These are phyloP conservation scores for Drosophila longiperda DNA, from an alignment of 2,888 invertebrate species.

Conservation along the genomic window DNA sequence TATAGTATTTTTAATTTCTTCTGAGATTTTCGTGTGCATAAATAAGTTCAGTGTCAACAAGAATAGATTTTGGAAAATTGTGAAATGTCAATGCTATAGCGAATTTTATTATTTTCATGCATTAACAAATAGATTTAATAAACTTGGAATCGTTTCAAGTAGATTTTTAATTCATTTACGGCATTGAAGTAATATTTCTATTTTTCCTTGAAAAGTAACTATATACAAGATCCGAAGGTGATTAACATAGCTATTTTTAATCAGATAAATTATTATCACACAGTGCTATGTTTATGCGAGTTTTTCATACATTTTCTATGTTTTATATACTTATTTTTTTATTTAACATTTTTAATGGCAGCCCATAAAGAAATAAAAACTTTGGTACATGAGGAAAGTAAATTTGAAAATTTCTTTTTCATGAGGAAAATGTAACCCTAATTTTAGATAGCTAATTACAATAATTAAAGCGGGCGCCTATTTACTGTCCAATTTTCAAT, in stretches of 20 bases:
- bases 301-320: constrained; percentile 21
- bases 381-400: constrained; percentile 10
- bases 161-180: constrained; percentile 40
- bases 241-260: constrained; percentile 50
- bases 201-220: constrained; percentile 26
- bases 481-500: constrained; percentile 32
- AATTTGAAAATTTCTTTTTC: neutral
- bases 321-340: constrained; percentile 22
- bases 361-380: constrained; percentile 29
- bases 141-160: constrained; percentile 34
- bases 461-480: constrained; percentile 10
- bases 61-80: constrained; percentile 57
- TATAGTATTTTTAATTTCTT: constrained; percentile 3
- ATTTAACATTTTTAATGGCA: constrained; percentile 38
- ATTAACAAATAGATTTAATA: constrained; percentile 17
- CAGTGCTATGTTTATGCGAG: constrained; percentile 43
- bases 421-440: neutral
- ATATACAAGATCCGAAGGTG: constrained; percentile 52
- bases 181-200: constrained; percentile 38
- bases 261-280: constrained; percentile 33
- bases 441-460: constrained; percentile 7
- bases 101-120: constrained; percentile 15
- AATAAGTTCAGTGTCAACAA: constrained; percentile 69
- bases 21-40: constrained; percentile 27
- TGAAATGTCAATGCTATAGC: constrained; percentile 28